Evolutionary conservation across 2,113 vertebrate genomes (phyloP).

Genomic region (Cavia porcellus): DNA sequence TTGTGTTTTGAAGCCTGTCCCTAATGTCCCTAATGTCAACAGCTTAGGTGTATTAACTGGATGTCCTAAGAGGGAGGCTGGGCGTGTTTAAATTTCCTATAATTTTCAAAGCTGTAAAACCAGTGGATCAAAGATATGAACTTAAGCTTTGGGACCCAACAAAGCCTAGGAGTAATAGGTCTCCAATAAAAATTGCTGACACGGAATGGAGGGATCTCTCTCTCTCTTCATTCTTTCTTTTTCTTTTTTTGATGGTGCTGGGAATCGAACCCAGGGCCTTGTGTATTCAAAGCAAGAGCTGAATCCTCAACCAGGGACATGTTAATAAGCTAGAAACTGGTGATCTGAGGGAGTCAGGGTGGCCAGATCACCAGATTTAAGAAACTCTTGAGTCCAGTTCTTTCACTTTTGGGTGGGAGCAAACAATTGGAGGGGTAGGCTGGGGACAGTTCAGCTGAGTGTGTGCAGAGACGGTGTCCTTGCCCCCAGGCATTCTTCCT

Average conservation of each 20-base stretch:
- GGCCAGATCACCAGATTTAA: not conserved
- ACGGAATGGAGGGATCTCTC: too few relatives aligned
- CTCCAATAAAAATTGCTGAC: not conserved
- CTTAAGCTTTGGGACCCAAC: not conserved
- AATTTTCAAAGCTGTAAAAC: not conserved
- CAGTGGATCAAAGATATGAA: not conserved
- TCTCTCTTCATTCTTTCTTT: too few relatives aligned
- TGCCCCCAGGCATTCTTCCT: not conserved
- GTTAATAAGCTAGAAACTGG: not conserved
- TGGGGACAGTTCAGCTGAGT: not conserved
- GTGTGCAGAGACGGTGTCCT: too few relatives aligned
- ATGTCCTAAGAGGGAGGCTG: not conserved
- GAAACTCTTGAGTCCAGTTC: not conserved
- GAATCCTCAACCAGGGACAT: not conserved
- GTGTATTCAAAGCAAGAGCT: not conserved
- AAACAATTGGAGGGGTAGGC: too few relatives aligned
- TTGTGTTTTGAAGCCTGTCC: not conserved
- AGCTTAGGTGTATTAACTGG: not conserved
- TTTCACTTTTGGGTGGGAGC: not conserved
- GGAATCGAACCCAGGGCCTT: not conserved
- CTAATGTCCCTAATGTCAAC: not conserved
- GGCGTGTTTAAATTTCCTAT: not conserved
- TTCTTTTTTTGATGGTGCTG: not conserved
- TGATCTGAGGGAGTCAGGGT: too few relatives aligned
- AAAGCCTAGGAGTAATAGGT: not conserved